These are phyloP conservation scores for Hydrolagus affinis DNA, from an alignment of 2,113 vertebrate species.

Conservation along the genomic window DNA sequence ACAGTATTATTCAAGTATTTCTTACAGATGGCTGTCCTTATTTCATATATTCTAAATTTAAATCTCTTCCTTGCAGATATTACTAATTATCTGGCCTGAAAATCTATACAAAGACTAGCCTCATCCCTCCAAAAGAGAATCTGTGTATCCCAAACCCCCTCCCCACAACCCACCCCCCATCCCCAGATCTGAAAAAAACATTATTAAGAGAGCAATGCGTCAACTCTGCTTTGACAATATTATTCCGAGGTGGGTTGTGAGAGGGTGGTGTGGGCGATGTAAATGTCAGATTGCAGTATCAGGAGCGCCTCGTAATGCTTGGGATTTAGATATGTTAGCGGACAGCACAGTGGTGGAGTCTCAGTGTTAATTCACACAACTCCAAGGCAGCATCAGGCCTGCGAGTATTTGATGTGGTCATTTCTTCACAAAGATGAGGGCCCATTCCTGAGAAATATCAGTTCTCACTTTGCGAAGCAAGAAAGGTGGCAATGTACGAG, in stretches of 20 bases:
- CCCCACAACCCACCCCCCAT: too few relatives aligned
- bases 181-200: too few relatives aligned
- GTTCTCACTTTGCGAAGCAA: background rate
- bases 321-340: background rate
- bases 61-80: background rate
- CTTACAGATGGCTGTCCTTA: background rate
- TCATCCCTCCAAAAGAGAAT: too few relatives aligned
- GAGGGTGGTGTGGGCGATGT: background rate
- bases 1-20: background rate
- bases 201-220: too few relatives aligned
- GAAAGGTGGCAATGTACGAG: background rate
- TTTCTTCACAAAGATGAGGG: background rate
- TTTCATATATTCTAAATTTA: conserved; percentile 7
- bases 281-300: background rate
- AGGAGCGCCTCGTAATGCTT: too few relatives aligned
- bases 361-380: background rate
- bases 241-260: too few relatives aligned
- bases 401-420: background rate
- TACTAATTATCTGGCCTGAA: too few relatives aligned
- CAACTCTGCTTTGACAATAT: too few relatives aligned
- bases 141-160: too few relatives aligned
- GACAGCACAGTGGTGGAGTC: too few relatives aligned
- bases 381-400: background rate
- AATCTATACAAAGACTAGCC: background rate
- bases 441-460: background rate